Conservation (phyloP, 1,140 invertebrate species). For the Microplitis mediator region DNA sequence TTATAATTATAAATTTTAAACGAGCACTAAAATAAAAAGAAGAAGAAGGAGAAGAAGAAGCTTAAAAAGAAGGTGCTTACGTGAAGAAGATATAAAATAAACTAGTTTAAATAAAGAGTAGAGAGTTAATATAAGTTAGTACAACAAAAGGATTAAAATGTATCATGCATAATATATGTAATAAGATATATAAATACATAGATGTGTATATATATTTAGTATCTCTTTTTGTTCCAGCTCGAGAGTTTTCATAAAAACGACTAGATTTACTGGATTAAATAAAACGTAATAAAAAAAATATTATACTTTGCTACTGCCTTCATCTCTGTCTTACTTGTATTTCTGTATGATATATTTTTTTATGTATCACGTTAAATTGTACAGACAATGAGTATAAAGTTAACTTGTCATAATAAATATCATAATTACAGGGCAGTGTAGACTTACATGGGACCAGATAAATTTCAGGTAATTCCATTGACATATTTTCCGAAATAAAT, state of each 20-base stretch:
- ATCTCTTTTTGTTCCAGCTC: constrained; percentile 45
- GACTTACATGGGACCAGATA: constrained; percentile 49
- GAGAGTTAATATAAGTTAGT: constrained; percentile 58
- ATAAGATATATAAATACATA: constrained; percentile 38
- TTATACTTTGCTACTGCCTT: constrained; percentile 24
- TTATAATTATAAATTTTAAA: neutral
- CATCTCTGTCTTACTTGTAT: neutral
- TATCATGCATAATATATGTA: constrained; percentile 48
- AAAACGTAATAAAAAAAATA: constrained; percentile 39
- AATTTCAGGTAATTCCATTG: constrained; percentile 36
- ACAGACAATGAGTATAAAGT: neutral
- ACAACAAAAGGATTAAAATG: constrained; percentile 49
- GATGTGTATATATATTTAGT: no score
- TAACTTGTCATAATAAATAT: constrained; percentile 25
- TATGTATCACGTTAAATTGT: no score
- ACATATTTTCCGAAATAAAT: constrained; percentile 40
- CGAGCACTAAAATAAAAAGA: neutral
- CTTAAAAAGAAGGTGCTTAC: constrained; percentile 39
- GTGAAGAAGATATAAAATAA: constrained; percentile 39
- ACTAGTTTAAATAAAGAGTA: constrained; percentile 36
- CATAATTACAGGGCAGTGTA: constrained; percentile 21
- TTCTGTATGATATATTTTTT: neutral
- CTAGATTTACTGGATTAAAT: constrained; percentile 43
- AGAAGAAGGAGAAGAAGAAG: neutral
- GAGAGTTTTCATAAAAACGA: constrained; percentile 50